Evolutionary conservation across 1,140 invertebrate species (phyloP).

Genomic region (Agraylea sexmaculata): DNA sequence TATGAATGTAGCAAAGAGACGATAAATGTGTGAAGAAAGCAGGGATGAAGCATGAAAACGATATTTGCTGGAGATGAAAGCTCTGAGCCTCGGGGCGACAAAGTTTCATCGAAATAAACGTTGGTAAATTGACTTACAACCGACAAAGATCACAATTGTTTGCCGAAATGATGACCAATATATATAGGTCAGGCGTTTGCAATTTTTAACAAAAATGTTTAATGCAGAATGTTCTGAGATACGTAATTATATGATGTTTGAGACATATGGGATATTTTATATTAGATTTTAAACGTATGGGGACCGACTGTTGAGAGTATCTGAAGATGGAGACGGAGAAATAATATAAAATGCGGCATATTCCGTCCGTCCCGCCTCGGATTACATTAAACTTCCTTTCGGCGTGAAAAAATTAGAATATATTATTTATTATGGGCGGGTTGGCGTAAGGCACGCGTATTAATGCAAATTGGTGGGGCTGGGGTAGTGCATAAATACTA

Average conservation of each 20-base stretch:
- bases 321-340: no score
- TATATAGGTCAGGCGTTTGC: no score
- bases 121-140: conserved; percentile 22
- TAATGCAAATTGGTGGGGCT: conserved; percentile 20
- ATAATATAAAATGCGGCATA: conserved; percentile 21
- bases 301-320: no score
- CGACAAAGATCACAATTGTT: no score
- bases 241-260: no score
- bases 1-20: no score
- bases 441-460: conserved; percentile 20
- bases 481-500: no score
- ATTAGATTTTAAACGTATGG: no score
- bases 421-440: conserved; percentile 22
- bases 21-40: conserved; percentile 6
- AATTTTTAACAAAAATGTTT: no score
- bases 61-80: conserved; percentile 6
- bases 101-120: conserved; percentile 16
- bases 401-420: conserved; percentile 23
- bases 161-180: no score
- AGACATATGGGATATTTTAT: no score
- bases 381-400: conserved; percentile 22
- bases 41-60: conserved; percentile 3
- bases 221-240: no score
- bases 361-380: conserved; percentile 8
- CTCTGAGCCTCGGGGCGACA: conserved; percentile 5